Evolutionary conservation across 1,140 invertebrate species (phyloP).

Genomic region (Gryllus bimaculatus): DNA sequence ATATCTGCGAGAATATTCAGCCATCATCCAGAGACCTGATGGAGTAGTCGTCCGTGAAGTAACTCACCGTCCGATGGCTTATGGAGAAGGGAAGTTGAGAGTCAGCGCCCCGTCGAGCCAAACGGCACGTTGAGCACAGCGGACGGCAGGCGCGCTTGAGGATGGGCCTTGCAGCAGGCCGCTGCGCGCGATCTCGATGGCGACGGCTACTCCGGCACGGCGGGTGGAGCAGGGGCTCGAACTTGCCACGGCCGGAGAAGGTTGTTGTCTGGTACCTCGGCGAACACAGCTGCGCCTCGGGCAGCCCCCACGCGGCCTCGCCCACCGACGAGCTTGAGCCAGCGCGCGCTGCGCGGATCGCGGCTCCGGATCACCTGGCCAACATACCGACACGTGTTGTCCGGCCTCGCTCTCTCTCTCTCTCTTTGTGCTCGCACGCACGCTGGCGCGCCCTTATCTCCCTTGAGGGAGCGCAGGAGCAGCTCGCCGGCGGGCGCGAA

Average conservation of each 20-base stretch:
- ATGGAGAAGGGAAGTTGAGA: constrained; percentile 40
- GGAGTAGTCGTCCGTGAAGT: too few species aligned
- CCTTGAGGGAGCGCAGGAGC: constrained; percentile 59
- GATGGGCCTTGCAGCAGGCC: constrained; percentile 48
- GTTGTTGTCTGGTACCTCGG: constrained; percentile 94
- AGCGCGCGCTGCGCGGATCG: constrained; percentile 42
- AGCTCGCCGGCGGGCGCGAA: constrained; percentile 63
- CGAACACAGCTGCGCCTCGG: constrained; percentile 47
- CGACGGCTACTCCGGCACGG: constrained; percentile 71
- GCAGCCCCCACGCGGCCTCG: constrained; percentile 35
- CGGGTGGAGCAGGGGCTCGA: constrained; percentile 69
- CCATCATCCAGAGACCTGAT: too few species aligned
- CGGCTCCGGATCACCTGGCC: constrained; percentile 41
- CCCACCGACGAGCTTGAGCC: constrained; percentile 55
- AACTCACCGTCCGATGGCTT: constrained; percentile 46
- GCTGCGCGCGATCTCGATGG: constrained; percentile 54
- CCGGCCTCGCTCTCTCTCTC: too few species aligned
- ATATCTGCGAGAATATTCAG: too few species aligned
- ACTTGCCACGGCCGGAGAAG: constrained; percentile 70
- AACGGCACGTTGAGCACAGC: constrained; percentile 38
- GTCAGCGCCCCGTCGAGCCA: constrained; percentile 44
- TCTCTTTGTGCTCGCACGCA: too few species aligned
- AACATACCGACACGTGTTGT: not conserved
- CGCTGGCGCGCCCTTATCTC: constrained; percentile 39
- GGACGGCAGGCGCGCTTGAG: constrained; percentile 42